Evolutionary conservation across 2,888 invertebrate species (phyloP).

Genomic region (Cephus runcator): DNA sequence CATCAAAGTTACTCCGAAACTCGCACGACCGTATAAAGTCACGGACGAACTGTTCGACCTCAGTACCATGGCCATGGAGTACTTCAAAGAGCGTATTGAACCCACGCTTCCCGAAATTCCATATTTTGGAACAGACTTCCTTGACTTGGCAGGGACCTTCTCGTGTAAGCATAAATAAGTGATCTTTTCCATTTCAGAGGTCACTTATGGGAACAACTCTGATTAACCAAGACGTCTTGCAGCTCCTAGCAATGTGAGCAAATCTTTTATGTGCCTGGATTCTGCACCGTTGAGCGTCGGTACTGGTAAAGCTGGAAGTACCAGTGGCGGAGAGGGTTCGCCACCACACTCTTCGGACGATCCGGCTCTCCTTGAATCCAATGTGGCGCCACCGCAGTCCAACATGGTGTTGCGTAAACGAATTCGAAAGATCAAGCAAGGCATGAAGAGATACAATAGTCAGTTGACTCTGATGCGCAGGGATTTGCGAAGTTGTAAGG

Average conservation of each 20-base stretch:
- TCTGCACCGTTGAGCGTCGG: constrained; percentile 67
- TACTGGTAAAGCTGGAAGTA: constrained; percentile 68
- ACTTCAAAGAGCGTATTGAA: constrained; percentile 94
- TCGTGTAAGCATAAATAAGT: constrained; percentile 69
- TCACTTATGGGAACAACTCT: neutral
- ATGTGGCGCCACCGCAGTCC: constrained; percentile 77
- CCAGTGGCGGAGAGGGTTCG: constrained; percentile 61
- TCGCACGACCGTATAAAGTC: constrained; percentile 90
- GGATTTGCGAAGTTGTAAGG: constrained; percentile 82
- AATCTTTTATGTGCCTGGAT: constrained; percentile 61
- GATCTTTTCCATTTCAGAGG: neutral
- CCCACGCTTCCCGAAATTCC: constrained; percentile 89
- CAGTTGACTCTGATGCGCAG: constrained; percentile 82
- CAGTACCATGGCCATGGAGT: constrained; percentile 98
- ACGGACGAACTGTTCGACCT: constrained; percentile 94
- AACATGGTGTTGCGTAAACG: constrained; percentile 88
- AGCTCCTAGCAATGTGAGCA: constrained; percentile 58
- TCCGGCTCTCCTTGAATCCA: constrained; percentile 61
- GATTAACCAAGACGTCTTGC: constrained; percentile 16
- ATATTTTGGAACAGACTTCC: constrained; percentile 87
- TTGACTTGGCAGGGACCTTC: constrained; percentile 79
- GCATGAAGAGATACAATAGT: constrained; percentile 89
- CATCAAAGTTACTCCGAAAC: constrained; percentile 82
- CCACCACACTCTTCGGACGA: constrained; percentile 67
- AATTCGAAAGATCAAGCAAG: constrained; percentile 88